Conservation (phyloP, 2,888 invertebrate species). For the Drosophila fulvimacula region DNA sequence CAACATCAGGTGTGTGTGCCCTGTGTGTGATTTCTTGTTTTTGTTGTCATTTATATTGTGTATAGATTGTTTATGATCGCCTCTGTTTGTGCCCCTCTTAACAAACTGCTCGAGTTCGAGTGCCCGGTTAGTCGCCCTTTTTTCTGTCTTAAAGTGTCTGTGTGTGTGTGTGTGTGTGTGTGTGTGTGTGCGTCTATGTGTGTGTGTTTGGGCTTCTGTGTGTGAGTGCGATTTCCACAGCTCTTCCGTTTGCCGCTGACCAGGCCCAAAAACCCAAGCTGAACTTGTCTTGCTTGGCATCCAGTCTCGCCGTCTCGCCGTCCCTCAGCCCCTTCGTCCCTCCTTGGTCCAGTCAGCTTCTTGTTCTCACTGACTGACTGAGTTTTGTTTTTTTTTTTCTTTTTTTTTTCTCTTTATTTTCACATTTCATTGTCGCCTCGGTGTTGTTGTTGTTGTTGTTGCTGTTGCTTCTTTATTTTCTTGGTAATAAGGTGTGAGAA, state of each 20-base stretch:
- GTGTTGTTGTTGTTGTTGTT: conserved; percentile 53
- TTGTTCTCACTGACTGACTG: conserved; percentile 43
- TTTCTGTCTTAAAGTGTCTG: not conserved
- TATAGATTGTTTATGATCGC: conserved; percentile 44
- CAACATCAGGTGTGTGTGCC: not conserved
- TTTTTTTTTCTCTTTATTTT: conserved; percentile 56
- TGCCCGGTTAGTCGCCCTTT: conserved; percentile 30
- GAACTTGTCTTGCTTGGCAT: conserved; percentile 17
- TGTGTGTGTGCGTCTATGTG: not conserved
- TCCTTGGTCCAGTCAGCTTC: conserved; percentile 29
- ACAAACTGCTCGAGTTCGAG: conserved; percentile 25
- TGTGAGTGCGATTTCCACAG: conserved; percentile 64
- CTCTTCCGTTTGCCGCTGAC: conserved; percentile 41
- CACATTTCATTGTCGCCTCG: conserved; percentile 68
- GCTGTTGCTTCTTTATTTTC: conserved; percentile 72
- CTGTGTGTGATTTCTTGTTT: conserved; percentile 16
- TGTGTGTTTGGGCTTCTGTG: conserved; percentile 12
- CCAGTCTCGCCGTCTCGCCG: conserved; percentile 7
- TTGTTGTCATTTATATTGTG: conserved; percentile 50
- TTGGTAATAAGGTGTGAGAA: conserved; percentile 82
- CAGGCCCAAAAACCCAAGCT: conserved; percentile 33
- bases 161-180: not conserved
- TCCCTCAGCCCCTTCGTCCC: not conserved
- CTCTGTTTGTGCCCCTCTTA: conserved; percentile 22
- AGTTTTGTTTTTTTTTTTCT: conserved; percentile 56